Percentiles rank a stretch among this genome's conserved stretches.
phyloP scores from a whole-genome alignment of 2,888 invertebrate genomes.

The Argyra leucocephala region DNA sequence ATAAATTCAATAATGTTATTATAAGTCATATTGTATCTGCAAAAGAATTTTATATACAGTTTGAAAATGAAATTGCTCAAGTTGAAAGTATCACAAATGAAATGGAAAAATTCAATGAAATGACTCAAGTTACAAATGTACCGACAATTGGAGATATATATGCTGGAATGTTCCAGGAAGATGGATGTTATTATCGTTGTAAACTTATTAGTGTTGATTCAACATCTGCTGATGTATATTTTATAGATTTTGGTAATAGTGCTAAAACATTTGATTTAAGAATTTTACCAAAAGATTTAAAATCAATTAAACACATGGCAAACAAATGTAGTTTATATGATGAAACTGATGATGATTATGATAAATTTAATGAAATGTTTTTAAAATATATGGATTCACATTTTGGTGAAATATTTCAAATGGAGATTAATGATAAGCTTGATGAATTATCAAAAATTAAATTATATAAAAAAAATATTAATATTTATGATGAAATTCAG shows the following conservation, averaged over 20 bases:
- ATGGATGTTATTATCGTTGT: slow-evolving; percentile 84
- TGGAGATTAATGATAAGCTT: slow-evolving; percentile 49
- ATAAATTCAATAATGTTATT: slow-evolving; percentile 46
- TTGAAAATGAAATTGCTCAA: slow-evolving; percentile 41
- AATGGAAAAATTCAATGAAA: slow-evolving; percentile 33
- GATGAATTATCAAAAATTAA: slow-evolving; percentile 51
- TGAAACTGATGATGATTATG: slow-evolving; percentile 24
- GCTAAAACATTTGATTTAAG: slow-evolving; percentile 49
- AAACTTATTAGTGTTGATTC: slow-evolving; percentile 66
- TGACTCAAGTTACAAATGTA: slow-evolving; percentile 28
- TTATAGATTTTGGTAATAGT: slow-evolving; percentile 61
- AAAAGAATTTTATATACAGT: slow-evolving; percentile 64
- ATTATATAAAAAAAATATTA: slow-evolving; percentile 49
- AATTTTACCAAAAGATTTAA: slow-evolving; percentile 52
- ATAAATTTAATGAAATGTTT: slow-evolving; percentile 32
- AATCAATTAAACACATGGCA: neutral
- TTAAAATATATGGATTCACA: slow-evolving; percentile 45
- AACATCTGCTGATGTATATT: slow-evolving; percentile 64
- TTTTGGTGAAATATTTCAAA: slow-evolving; percentile 51
- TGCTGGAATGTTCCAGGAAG: slow-evolving; percentile 69
- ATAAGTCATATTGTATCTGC: slow-evolving; percentile 58
- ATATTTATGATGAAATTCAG: slow-evolving; percentile 44
- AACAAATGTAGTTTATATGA: neutral
- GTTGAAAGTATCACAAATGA: slow-evolving; percentile 37
- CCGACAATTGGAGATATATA: slow-evolving; percentile 50